Percentiles rank a stretch among this genome's conserved stretches.
Conservation (phyloP, 2,888 invertebrate genomes). For the Lobophora halterata region DNA sequence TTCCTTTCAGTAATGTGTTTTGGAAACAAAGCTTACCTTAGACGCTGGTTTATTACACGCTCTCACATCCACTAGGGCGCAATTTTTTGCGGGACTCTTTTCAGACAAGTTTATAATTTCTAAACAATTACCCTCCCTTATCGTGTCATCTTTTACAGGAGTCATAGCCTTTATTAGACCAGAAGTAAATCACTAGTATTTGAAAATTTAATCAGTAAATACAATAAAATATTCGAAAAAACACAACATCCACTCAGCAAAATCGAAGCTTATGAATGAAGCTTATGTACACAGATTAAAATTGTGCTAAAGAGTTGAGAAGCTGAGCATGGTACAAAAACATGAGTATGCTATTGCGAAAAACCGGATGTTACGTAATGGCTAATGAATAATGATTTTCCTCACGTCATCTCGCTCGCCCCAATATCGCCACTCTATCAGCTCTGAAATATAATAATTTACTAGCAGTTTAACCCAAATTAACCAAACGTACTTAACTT, state of each 20-base stretch:
- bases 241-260: constrained; percentile 31
- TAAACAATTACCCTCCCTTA: constrained; percentile 72
- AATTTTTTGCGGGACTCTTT: constrained; percentile 74
- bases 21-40: too few relatives aligned
- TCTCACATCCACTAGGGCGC: constrained; percentile 82
- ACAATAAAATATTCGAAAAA: constrained; percentile 24
- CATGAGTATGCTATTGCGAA: too few relatives aligned
- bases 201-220: constrained; percentile 7
- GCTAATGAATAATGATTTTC: too few relatives aligned
- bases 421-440: too few relatives aligned
- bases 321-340: too few relatives aligned
- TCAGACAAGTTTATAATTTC: constrained; percentile 71
- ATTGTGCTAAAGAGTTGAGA: neutral
- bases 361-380: too few relatives aligned
- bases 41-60: constrained; percentile 85
- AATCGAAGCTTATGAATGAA: constrained; percentile 41
- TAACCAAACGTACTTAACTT: too few relatives aligned
- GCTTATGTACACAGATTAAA: constrained; percentile 1
- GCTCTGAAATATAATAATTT: too few relatives aligned
- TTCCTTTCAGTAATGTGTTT: too few relatives aligned
- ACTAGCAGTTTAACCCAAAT: too few relatives aligned
- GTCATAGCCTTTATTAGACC: constrained; percentile 64
- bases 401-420: too few relatives aligned
- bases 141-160: constrained; percentile 75
- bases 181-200: constrained; percentile 13